phyloP scores from a whole-genome alignment of 2,113 vertebrate genomes.

The Hypanus sabinus region DNA sequence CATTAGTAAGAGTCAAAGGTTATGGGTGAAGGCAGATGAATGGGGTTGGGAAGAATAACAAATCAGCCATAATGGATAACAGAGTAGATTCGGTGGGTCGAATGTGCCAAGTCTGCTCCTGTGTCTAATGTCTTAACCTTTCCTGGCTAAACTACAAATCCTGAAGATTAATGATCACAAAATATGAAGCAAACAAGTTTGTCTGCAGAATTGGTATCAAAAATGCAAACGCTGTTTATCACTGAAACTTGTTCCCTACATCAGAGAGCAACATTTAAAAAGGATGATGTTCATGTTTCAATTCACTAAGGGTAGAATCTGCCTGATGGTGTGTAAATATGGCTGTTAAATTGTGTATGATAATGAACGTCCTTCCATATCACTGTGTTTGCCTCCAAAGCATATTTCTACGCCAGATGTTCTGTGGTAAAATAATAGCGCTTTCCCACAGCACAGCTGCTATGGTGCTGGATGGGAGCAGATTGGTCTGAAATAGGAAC shows the following conservation, averaged over 20 bases:
- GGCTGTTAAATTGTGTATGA: constrained; percentile 16
- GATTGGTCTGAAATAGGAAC: not conserved
- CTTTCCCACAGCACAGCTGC: not conserved
- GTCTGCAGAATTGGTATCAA: not conserved
- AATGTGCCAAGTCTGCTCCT: no score
- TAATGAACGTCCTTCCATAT: not conserved
- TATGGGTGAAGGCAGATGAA: no score
- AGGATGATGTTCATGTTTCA: not conserved
- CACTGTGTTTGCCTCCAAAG: not conserved
- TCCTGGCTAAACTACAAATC: no score
- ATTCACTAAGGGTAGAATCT: not conserved
- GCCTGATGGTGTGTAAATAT: not conserved
- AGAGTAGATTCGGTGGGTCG: no score
- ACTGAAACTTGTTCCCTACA: not conserved
- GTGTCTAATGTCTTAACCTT: no score
- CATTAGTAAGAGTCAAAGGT: no score
- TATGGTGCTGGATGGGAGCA: not conserved
- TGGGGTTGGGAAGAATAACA: no score
- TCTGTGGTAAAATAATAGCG: not conserved
- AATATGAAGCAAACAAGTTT: not conserved
- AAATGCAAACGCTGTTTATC: not conserved
- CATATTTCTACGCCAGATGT: not conserved
- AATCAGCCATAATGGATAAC: no score
- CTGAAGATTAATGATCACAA: not conserved
- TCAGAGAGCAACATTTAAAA: not conserved